Evolutionary conservation across 2,888 invertebrate species (phyloP), one percentile per base, ranked within the genome.

Genomic region (Diarsia dahlii): DNA sequence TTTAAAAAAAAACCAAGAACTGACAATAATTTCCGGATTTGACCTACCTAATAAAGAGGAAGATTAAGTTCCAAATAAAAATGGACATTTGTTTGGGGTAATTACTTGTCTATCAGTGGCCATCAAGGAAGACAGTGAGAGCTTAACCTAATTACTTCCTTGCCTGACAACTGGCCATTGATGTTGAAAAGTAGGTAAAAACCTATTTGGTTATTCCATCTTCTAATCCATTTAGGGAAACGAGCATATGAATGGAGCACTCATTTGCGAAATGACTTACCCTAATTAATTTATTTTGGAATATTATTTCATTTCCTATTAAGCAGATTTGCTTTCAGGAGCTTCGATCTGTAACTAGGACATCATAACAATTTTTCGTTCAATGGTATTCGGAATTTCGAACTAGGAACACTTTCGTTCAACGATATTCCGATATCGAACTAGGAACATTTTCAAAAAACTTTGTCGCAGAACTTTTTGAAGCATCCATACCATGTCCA

Each of bases 131-230:
- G 78, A 65, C 77, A 71, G 67, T 68, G 65, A 82, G 74, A 86
- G 84, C 69, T 87, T 84, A 78, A 78, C 84, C 84, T 88, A 89
- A 91, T 91, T 86, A 88, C 85, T 80, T 74, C 68, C 74, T 91
- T 88, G 91, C 91, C 89, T 91, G 91, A 89, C 90, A 81, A 88
- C 78, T 70, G 74, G 73, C 82, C 85, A 89, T 91, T 82, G 79
- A 85, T 77, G 80, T 80, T 76, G 66, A 67, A 84, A 83, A 84
- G 79, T 68, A 74, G 79, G 77, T 65, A 82, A 79, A 79, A 85
- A 82, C 84, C 87, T 82, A 85, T 81, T 89, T 76, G 60, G 71
- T 67, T 75, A 79, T 79, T 80, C 68, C 75, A 79, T 77, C 80
- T 84, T 79, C 84, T 81, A 88, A 89, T 91, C 89, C 89, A 91